Evolutionary conservation across 2,888 invertebrate species (phyloP).

Genomic region (Nemapogon koenigi): DNA sequence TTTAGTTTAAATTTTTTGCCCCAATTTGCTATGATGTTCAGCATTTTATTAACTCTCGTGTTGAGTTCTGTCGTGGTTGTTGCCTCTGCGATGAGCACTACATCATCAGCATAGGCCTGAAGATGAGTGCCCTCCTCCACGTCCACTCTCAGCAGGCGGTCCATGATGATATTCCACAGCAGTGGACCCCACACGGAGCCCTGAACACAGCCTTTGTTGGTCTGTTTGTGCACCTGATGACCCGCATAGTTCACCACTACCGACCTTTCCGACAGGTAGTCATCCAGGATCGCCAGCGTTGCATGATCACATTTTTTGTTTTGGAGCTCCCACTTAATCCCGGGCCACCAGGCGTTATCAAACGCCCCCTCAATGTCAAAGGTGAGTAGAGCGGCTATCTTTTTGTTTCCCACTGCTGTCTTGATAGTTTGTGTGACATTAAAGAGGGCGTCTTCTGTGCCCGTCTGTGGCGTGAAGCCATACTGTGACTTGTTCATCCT

Average conservation of each 20-base stretch:
- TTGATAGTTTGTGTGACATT: background rate
- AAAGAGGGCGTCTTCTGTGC: background rate
- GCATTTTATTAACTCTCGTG: background rate
- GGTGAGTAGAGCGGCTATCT: background rate
- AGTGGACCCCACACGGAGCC: background rate
- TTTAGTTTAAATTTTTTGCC: background rate
- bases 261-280: background rate
- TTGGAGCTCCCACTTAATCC: background rate
- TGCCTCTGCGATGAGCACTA: background rate
- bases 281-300: background rate
- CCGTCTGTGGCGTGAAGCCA: background rate
- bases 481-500: background rate
- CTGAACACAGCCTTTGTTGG: background rate
- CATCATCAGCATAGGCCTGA: constrained; percentile 1
- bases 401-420: background rate
- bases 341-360: background rate
- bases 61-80: background rate
- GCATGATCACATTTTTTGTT: background rate
- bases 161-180: background rate
- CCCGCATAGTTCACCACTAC: background rate
- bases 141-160: background rate
- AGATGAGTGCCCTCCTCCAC: background rate
- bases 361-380: background rate
- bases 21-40: background rate
- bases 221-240: background rate